Percentiles rank a stretch among this genome's conserved stretches.
These are phyloP conservation scores for Nesidiocoris tenuis DNA, from an alignment of 2,888 invertebrate species.

Conservation along the genomic window DNA sequence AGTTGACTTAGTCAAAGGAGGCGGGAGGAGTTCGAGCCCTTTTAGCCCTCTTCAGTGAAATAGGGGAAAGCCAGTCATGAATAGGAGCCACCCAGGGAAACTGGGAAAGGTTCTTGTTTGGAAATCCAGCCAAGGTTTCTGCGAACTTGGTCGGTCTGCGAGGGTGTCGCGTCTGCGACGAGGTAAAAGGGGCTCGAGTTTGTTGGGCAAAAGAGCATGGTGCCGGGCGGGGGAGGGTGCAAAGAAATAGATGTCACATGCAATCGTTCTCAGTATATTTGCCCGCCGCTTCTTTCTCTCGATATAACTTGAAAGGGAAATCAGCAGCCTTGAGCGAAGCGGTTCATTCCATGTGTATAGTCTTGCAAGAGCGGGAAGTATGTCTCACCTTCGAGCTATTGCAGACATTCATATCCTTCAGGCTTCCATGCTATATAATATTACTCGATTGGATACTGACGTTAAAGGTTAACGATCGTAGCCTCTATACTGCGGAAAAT, in stretches of 20 bases:
- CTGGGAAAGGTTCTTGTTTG: conserved; percentile 23
- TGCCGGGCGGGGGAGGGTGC: conserved; percentile 6
- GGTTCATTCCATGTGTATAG: not conserved
- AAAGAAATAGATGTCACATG: conserved; percentile 41
- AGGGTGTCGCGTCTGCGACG: not conserved
- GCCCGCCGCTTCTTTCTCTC: not conserved
- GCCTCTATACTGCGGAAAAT: too few relatives aligned
- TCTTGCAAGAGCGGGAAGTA: not conserved
- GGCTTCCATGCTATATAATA: too few relatives aligned
- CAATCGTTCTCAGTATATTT: conserved; percentile 40
- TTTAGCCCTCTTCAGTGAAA: conserved; percentile 37
- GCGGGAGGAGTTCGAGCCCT: conserved; percentile 21
- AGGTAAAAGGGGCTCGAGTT: not conserved
- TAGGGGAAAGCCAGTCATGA: conserved; percentile 33
- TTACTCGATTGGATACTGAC: too few relatives aligned
- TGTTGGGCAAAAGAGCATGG: too few relatives aligned
- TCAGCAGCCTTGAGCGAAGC: conserved; percentile 6
- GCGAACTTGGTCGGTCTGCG: conserved; percentile 8
- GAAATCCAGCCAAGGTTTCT: conserved; percentile 12
- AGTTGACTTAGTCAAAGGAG: conserved; percentile 42
- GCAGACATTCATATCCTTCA: too few relatives aligned
- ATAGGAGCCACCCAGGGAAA: conserved; percentile 18
- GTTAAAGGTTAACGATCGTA: too few relatives aligned
- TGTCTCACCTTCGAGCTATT: not conserved
- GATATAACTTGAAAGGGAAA: conserved; percentile 29